phyloP scores from a whole-genome alignment of 2,797 vertebrate genomes.

The Streptopelia turtur region DNA sequence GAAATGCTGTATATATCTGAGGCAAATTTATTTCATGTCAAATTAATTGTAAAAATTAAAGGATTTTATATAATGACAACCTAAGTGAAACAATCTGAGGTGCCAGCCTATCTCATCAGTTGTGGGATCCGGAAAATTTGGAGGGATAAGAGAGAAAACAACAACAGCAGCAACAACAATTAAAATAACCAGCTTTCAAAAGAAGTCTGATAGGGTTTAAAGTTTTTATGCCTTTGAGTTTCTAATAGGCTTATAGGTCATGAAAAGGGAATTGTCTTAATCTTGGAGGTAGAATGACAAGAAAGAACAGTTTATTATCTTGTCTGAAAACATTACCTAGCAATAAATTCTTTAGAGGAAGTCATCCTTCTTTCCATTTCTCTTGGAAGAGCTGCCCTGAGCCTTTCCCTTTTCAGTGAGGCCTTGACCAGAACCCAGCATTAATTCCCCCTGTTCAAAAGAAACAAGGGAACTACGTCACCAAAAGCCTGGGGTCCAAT shows the following conservation, averaged over 20 bases:
- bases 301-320: constrained; percentile 27
- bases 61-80: not conserved
- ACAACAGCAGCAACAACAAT: not conserved
- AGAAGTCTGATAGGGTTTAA: not conserved
- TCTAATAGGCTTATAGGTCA: constrained; percentile 1
- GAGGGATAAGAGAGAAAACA: not conserved
- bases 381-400: not conserved
- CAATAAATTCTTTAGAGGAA: constrained; percentile 23
- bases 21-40: not conserved
- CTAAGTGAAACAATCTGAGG: not conserved
- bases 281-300: not conserved
- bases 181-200: not conserved
- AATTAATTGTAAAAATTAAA: not conserved
- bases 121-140: not conserved
- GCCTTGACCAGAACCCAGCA: not conserved
- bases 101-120: not conserved
- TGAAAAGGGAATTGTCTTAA: constrained; percentile 47
- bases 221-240: constrained; percentile 20
- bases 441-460: not conserved
- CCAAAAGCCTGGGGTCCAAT: not conserved
- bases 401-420: not conserved
- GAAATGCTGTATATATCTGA: not conserved
- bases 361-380: not conserved
- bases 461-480: not conserved
- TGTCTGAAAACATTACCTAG: constrained; percentile 28